A percentile compares a stretch with the other conserved stretches of the same genome.
Conservation (phyloP, 2,888 invertebrate species). For the Drosophila barbarae region DNA sequence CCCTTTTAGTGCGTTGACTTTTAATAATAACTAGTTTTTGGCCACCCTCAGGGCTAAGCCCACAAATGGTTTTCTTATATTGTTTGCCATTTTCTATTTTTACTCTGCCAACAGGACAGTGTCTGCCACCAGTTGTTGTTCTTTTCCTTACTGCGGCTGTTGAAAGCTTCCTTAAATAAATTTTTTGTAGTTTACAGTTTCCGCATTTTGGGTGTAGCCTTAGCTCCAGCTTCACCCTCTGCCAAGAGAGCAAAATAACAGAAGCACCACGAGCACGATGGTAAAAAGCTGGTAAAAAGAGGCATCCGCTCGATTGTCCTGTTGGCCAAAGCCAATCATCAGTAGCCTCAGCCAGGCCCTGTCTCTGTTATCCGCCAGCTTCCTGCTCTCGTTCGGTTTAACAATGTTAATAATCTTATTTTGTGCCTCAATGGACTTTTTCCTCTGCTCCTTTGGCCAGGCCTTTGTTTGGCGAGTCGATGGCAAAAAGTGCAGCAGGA, state of each 20-base stretch:
- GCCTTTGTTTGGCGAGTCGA: conserved; percentile 46
- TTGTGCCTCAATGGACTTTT: conserved; percentile 64
- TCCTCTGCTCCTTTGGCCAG: conserved; percentile 7
- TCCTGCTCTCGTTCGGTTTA: conserved; percentile 64
- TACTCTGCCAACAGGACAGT: conserved; percentile 26
- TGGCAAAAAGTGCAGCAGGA: conserved; percentile 29
- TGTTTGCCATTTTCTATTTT: conserved; percentile 66
- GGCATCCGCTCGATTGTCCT: conserved; percentile 35
- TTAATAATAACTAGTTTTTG: conserved; percentile 20
- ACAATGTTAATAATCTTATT: conserved; percentile 72
- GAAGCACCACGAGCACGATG: neutral
- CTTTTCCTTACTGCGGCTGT: conserved; percentile 36
- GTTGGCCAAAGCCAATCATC: conserved; percentile 50
- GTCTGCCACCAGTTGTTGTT: conserved; percentile 34
- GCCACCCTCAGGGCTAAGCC: conserved; percentile 50
- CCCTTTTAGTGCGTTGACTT: neutral
- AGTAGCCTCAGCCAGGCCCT: conserved; percentile 6
- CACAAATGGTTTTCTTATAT: conserved; percentile 71
- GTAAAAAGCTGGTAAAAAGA: conserved; percentile 25
- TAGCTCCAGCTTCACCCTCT: conserved; percentile 8
- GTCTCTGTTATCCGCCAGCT: conserved; percentile 45
- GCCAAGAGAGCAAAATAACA: conserved; percentile 5
- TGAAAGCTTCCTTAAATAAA: conserved; percentile 59
- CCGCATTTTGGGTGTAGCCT: conserved; percentile 47
- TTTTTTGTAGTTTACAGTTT: conserved; percentile 65